Evolutionary conservation across 1,140 invertebrate species (phyloP), one percentile per base, ranked within the genome.

Genomic region (Littorina saxatilis): DNA sequence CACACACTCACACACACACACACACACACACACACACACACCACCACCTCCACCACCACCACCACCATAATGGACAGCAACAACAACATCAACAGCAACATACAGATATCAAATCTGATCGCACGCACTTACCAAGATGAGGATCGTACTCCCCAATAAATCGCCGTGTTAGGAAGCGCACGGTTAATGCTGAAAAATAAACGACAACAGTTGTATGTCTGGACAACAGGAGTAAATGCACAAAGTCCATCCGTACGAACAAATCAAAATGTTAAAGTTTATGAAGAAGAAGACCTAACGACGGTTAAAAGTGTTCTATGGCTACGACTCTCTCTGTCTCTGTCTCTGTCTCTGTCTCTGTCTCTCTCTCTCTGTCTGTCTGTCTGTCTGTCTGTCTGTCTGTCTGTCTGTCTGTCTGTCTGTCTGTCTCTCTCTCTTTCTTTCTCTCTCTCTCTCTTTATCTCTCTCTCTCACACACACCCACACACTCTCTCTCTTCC

Each of bases 141-240:
- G 96, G 95, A 89, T 96, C 96, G 88, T 97, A 97, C 92, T 96
- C 96, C 37, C 96, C 96, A 82, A 97, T 96, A 89, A 95, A 97
- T n/a, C 96, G 93, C 40, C 94, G 93, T 11, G 96, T 96, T 40
- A 96, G 95, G 87, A 96, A 96, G 86, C 96, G 93, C 23, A 97
- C 96, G 15, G 96, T 95, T 91, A 97, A 61, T 17, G 86, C 86
- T 86, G 86, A 79, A 85, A 85, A 2, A 20, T 32, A 9, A 32
- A 20, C 9, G 4, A 23, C 55, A 11, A 15, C 20, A n/a, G 7
- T 50, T 50, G 7, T 50, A 20, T 50, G 9, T 11, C 47, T 11
- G 20, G 47, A 50, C 9, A 50, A 20, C 7, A 20, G 20, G 47
- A 50, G 27, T n/a, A 58, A 15, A 58, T n/a, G 27, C 55, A 58